phyloP scores from a whole-genome alignment of 2,888 invertebrate species.

The Drosophila greeni region DNA sequence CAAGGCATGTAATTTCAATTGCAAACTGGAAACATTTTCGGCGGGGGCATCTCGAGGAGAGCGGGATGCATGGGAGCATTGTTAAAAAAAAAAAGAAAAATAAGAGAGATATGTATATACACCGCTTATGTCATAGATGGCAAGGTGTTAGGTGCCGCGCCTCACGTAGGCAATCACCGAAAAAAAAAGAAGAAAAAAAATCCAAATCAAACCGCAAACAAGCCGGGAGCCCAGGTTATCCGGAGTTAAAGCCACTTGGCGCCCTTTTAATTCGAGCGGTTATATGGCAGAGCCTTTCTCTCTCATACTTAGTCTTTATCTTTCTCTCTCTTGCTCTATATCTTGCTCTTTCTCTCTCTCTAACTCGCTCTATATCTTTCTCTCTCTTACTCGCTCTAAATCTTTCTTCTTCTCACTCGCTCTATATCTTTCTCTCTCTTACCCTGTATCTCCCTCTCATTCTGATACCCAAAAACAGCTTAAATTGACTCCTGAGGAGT shows the following conservation, averaged over 20 bases:
- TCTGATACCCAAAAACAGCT: neutral
- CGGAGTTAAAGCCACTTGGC: constrained; percentile 21
- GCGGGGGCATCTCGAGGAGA: constrained; percentile 13
- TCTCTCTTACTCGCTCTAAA: neutral
- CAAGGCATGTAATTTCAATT: constrained; percentile 61
- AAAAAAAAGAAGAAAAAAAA: constrained; percentile 21
- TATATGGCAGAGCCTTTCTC: constrained; percentile 13
- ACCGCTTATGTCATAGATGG: constrained; percentile 45
- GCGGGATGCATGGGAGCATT: constrained; percentile 42
- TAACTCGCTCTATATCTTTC: neutral
- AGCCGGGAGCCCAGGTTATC: constrained; percentile 17
- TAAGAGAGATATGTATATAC: constrained; percentile 16
- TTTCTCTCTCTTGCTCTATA: neutral
- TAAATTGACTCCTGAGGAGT: constrained; percentile 14
- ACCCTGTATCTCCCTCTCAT: neutral
- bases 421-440: neutral
- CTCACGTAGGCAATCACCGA: constrained; percentile 59
- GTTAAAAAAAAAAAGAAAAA: constrained; percentile 47
- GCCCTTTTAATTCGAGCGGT: constrained; percentile 29
- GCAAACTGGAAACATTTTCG: constrained; percentile 35
- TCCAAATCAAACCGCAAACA: constrained; percentile 18
- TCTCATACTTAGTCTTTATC: neutral
- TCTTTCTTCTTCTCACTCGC: no score
- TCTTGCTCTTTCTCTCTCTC: neutral
- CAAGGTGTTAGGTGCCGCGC: constrained; percentile 50